Conservation (phyloP, 2,888 invertebrate species). For the Allolobophora icterica region DNA sequence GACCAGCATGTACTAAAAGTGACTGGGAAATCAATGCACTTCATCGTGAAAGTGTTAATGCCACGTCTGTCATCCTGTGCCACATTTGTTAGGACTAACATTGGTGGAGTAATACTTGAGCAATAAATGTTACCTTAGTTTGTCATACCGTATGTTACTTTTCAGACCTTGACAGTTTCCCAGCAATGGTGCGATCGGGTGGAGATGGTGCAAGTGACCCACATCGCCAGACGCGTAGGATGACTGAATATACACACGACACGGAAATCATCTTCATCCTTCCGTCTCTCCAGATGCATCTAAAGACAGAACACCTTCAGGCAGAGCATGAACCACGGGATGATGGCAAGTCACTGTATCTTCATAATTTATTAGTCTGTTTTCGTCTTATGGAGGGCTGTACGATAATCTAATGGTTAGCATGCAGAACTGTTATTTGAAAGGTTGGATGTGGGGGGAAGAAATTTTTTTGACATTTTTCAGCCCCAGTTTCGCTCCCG, state of each 20-base stretch:
- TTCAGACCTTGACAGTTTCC: slow-evolving; percentile 86
- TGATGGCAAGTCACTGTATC: slow-evolving; percentile 51
- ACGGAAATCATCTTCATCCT: slow-evolving; percentile 95
- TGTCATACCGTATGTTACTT: neutral
- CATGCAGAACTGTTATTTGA: neutral
- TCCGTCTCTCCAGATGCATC: slow-evolving; percentile 87
- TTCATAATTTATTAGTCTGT: neutral
- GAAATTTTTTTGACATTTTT: neutral
- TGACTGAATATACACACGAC: slow-evolving; percentile 60
- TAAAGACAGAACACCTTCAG: slow-evolving; percentile 91
- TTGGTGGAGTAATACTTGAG: neutral
- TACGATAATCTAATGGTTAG: neutral
- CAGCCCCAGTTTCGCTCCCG: neutral
- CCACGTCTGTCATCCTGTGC: neutral
- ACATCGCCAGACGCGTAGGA: slow-evolving; percentile 53
- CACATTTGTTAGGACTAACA: no score
- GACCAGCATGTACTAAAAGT: no score
- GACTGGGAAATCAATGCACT: no score
- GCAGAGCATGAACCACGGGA: slow-evolving; percentile 68
- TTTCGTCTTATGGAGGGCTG: neutral
- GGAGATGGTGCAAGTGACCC: slow-evolving; percentile 51
- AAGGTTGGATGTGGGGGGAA: neutral
- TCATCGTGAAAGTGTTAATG: no score
- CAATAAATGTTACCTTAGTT: neutral
- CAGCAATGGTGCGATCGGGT: slow-evolving; percentile 74